Conservation (phyloP, 2,888 invertebrate genomes). For the Dicyrtoma fusca region DNA sequence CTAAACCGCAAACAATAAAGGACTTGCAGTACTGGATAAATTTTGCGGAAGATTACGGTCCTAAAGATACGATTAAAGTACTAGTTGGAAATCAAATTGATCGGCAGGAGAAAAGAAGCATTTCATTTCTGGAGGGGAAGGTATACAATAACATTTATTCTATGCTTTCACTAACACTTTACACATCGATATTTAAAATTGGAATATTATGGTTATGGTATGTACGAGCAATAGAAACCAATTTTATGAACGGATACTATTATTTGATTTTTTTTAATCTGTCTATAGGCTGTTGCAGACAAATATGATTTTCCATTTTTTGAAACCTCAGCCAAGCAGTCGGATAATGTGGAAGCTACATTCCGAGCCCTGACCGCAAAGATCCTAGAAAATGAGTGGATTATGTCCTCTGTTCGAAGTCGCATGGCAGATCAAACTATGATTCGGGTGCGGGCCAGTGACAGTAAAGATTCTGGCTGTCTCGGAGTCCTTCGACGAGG, state of each 20-base stretch:
- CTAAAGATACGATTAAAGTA: constrained; percentile 49
- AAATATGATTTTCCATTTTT: constrained; percentile 49
- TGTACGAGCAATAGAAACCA: too few relatives aligned
- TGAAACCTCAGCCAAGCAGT: constrained; percentile 61
- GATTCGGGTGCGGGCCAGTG: constrained; percentile 17
- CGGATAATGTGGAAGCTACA: constrained; percentile 49
- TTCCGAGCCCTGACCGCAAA: constrained; percentile 49
- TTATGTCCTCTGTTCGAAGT: constrained; percentile 46
- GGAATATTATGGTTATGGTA: too few relatives aligned
- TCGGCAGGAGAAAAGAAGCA: constrained; percentile 41
- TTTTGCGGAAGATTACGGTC: constrained; percentile 52
- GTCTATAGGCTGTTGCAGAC: constrained; percentile 46
- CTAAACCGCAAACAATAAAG: constrained; percentile 46
- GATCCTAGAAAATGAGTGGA: constrained; percentile 50
- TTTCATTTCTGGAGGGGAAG: constrained; percentile 50
- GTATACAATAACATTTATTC: constrained; percentile 38
- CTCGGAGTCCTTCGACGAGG: constrained; percentile 10
- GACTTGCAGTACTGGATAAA: constrained; percentile 52
- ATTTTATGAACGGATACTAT: too few relatives aligned
- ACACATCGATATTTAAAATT: too few relatives aligned
- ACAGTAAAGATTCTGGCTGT: constrained; percentile 18
- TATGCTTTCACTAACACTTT: too few relatives aligned
- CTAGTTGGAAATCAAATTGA: constrained; percentile 54
- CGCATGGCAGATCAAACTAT: constrained; percentile 40
- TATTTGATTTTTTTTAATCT: too few relatives aligned